Evolutionary conservation across 2,888 invertebrate genomes (phyloP), one percentile per base, ranked within the genome.

Genomic region (Arrhopalites spinosus): DNA sequence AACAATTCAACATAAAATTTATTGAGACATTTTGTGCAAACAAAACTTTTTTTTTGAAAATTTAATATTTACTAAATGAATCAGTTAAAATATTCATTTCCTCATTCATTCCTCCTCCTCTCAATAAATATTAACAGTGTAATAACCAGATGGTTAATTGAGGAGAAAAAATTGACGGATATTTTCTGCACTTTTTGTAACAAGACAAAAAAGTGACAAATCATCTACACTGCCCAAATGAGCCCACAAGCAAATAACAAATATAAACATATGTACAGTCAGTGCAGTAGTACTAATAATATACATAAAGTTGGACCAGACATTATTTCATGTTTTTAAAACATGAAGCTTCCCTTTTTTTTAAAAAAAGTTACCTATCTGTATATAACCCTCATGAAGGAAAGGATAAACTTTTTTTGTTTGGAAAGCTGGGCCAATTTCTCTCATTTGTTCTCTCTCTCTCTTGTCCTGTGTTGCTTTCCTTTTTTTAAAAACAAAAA

Each of bases 381-480:
- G 8, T 25, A 5, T 27, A 5, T 15, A 29, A 27, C 7, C 17
- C 53, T n/a, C 23, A 8, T 23, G n/a, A 47, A 56, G n/a, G 66
- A 43, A 66, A 66, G 43, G 66, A 66, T 66, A 66, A 66, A 66
- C 45, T 23, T 43, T 43, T 20, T 30, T 66, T 66, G 66, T 66
- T 66, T 66, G 36, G 66, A 66, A 43, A 66, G 66, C 43, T 66
- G 66, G 66, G 66, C 66, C 66, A 66, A 66, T 45, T 66, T 45
- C 66, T 66, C 66, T 66, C 66, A 66, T 66, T 43, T 66, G 66
- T 30, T 66, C 66, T 43, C 25, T 43, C 20, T 45, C 45, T 36
- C 36, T 20, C 23, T 8, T 53, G 17, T 50, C 8, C 25, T 27
- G 59, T 27, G 23, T 59, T 11, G 25, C 0, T 1, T 27, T 15